These are phyloP conservation scores for Pitangus sulphuratus DNA, from an alignment of 2,797 vertebrate species.

Conservation along the genomic window DNA sequence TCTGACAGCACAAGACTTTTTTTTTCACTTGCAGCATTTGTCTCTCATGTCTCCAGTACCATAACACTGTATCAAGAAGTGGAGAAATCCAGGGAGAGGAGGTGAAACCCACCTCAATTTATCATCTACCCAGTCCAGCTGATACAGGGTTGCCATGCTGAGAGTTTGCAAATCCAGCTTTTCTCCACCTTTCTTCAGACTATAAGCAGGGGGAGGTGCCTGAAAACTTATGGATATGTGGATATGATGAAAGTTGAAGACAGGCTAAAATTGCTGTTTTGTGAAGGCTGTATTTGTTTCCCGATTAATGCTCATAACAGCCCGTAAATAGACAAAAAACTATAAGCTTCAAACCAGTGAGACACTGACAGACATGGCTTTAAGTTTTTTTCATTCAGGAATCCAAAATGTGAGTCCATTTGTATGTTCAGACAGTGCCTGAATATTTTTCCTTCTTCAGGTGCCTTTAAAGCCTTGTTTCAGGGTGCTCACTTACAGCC, in stretches of 20 bases:
- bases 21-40: background rate
- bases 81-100: background rate
- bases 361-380: background rate
- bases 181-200: background rate
- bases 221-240: background rate
- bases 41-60: background rate
- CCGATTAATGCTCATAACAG: background rate
- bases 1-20: background rate
- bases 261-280: background rate
- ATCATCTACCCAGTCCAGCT: accelerated
- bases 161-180: background rate
- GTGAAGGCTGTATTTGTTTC: background rate
- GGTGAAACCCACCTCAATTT: accelerated
- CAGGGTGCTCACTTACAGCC: background rate
- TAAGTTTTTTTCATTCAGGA: background rate
- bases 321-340: background rate
- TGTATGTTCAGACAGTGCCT: background rate
- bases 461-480: background rate
- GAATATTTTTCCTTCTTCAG: background rate
- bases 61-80: background rate
- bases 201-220: background rate
- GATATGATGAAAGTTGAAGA: background rate
- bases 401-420: background rate
- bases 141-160: background rate
- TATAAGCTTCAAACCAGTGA: background rate